Conservation (phyloP, 2,797 vertebrate species). For the Atherinosoma microstoma region DNA sequence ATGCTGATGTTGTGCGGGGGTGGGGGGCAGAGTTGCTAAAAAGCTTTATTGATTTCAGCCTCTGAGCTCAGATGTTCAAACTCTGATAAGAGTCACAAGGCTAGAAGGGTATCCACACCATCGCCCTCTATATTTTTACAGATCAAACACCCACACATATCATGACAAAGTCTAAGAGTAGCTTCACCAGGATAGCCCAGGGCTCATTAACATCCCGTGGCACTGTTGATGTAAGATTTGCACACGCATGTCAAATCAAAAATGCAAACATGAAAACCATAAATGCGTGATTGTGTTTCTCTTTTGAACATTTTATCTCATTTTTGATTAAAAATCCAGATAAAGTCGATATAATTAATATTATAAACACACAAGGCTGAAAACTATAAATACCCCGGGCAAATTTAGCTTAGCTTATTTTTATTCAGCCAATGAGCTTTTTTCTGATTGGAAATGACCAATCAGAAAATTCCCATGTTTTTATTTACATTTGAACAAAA, state of each 20-base stretch:
- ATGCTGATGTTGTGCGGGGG: conserved; percentile 14
- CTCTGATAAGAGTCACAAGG: conserved; percentile 69
- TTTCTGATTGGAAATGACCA: no score
- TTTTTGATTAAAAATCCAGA: neutral
- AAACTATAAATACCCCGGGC: no score
- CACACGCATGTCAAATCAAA: neutral
- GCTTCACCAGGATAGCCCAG: conserved; percentile 9
- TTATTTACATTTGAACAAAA: no score
- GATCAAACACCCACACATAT: conserved; percentile 32
- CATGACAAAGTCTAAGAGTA: conserved; percentile 8
- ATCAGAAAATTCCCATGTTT: no score
- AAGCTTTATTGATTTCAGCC: conserved; percentile 56
- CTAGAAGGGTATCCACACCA: conserved; percentile 32
- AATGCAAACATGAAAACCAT: neutral
- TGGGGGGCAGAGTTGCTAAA: conserved; percentile 25
- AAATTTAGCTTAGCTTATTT: no score
- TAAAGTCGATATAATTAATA: neutral
- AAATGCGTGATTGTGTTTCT: neutral
- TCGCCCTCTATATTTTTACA: conserved; percentile 34
- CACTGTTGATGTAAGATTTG: conserved; percentile 1
- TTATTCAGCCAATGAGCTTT: no score
- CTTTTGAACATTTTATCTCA: neutral
- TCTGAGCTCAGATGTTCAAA: conserved; percentile 51
- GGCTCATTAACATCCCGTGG: neutral
- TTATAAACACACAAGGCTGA: no score